phyloP scores from a whole-genome alignment of 2,113 vertebrate genomes.

The Pycnonotus jocosus region DNA sequence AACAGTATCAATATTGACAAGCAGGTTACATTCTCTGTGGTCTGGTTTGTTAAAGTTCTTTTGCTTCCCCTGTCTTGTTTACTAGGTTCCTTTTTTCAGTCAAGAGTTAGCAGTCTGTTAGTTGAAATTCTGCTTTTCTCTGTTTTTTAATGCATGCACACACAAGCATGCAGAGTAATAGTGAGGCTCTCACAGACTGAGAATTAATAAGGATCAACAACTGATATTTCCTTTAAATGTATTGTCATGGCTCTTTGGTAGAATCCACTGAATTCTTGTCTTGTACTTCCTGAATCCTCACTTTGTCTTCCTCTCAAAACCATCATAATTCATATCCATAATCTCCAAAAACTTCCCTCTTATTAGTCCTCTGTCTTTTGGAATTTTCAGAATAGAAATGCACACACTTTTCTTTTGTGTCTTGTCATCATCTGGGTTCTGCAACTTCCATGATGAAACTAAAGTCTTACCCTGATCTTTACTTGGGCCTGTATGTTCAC shows the following conservation, averaged over 20 bases:
- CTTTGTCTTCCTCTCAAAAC: background rate
- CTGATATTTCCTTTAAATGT: background rate
- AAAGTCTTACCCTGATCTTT: background rate
- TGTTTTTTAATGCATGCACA: background rate
- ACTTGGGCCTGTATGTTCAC: background rate
- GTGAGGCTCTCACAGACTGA: background rate
- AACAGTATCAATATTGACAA: background rate
- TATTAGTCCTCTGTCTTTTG: background rate
- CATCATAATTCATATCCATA: background rate
- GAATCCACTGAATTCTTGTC: background rate
- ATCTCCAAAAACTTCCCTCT: background rate
- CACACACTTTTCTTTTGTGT: background rate
- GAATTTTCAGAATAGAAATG: background rate
- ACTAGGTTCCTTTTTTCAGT: background rate
- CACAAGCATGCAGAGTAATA: background rate
- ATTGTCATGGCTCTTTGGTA: background rate
- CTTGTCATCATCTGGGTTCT: background rate
- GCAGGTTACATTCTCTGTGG: background rate
- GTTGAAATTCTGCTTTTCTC: background rate
- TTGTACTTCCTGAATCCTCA: background rate
- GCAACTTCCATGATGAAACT: background rate
- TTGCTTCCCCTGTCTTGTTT: background rate
- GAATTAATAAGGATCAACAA: background rate
- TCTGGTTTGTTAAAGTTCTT: background rate
- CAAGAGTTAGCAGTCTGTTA: background rate